phyloP scores from a whole-genome alignment of 2,113 vertebrate species.

The Urocynchramus pylzowi region DNA sequence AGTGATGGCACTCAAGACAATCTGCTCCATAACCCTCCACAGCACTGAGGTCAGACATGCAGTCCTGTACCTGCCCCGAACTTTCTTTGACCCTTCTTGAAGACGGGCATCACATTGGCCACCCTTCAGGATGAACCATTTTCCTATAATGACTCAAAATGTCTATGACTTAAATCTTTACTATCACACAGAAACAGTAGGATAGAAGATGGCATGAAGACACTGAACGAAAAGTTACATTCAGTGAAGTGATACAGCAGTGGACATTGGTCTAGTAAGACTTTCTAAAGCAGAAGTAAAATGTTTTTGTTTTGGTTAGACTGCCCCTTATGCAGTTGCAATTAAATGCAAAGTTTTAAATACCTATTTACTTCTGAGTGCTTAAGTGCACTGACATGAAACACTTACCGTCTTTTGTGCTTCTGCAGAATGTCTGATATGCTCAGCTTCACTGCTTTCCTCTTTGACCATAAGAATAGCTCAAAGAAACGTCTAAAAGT shows the following conservation, averaged over 20 bases:
- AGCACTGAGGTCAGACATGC: not conserved
- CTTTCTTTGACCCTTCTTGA: not conserved
- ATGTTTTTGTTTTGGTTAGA: not conserved
- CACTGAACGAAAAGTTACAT: not conserved
- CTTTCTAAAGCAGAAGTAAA: not conserved
- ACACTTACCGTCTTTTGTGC: not conserved
- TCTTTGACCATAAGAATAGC: not conserved
- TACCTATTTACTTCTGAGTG: not conserved
- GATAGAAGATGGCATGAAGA: not conserved
- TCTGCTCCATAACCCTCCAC: not conserved
- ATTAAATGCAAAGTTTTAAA: not conserved
- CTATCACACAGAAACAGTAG: not conserved
- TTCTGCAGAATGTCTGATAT: not conserved
- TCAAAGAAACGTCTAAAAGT: not conserved
- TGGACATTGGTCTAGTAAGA: not conserved
- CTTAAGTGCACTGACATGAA: not conserved
- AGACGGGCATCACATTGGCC: not conserved
- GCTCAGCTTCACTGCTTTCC: not conserved
- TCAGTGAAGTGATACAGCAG: not conserved
- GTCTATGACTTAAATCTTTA: not conserved
- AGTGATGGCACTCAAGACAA: not conserved
- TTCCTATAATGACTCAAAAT: not conserved
- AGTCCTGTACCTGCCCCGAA: rapidly evolving
- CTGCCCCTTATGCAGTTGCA: not conserved
- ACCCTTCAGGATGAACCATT: not conserved